Percentiles rank a stretch among this genome's conserved stretches.
Conservation (phyloP, 92 coral and sea anemone species). For the Parazoanthus swiftii region DNA sequence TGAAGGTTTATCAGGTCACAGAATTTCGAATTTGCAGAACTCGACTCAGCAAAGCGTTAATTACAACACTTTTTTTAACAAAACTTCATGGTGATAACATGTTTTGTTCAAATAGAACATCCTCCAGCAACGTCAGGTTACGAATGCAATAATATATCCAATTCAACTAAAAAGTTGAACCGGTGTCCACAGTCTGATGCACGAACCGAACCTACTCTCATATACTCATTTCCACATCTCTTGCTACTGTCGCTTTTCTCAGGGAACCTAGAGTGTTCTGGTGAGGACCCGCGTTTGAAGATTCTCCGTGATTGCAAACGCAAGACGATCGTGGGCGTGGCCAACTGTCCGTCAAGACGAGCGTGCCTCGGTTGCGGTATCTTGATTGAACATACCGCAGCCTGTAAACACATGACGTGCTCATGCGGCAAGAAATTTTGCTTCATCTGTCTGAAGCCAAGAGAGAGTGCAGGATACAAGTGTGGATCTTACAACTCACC, state of each 20-base stretch:
- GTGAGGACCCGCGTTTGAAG: slow-evolving; percentile 79
- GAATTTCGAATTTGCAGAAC: no score
- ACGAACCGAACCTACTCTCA: not conserved
- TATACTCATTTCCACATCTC: no score
- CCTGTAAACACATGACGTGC: slow-evolving; percentile 88
- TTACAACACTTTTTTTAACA: no score
- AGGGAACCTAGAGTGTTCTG: slow-evolving; percentile 82
- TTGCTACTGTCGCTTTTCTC: not conserved
- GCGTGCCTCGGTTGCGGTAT: slow-evolving; percentile 83
- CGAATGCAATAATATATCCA: no score
- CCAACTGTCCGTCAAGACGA: slow-evolving; percentile 75
- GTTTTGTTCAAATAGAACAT: no score
- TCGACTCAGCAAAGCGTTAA: no score
- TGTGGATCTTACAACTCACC: slow-evolving; percentile 70
- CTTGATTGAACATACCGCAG: slow-evolving; percentile 72
- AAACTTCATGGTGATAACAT: no score
- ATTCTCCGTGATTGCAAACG: slow-evolving; percentile 66
- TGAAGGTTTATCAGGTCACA: no score
- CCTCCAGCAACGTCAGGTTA: no score
- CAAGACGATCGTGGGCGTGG: slow-evolving; percentile 75
- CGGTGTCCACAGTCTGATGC: not conserved
- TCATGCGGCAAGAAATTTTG: slow-evolving; percentile 77
- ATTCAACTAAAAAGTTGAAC: no score
- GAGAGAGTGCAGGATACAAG: slow-evolving; percentile 31
- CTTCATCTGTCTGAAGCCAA: slow-evolving; percentile 75